Base-by-base conservation (phyloP, 2,113 vertebrate genomes). In the Oncorhynchus kisutch region DNA sequence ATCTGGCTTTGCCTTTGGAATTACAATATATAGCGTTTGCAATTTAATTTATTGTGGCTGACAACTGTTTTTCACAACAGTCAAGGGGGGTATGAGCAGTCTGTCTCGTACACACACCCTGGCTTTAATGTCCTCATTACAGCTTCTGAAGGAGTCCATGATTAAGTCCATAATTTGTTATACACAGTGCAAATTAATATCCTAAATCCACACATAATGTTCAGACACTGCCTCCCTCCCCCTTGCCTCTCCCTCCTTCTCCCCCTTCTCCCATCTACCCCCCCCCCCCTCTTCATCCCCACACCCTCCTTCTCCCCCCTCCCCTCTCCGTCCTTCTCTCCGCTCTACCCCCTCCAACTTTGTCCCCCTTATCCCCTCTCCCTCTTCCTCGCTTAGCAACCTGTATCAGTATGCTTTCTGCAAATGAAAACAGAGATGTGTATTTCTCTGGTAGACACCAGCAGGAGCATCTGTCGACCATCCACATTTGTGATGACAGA, bases 61-160 rank as follows among this genome's bases (percentile, higher is more conserved):
- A 64, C 20, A 24, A 16, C 60, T 24, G 60, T 64, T 64, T 64
- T 8, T 64, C 60, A 64, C 60, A 64, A 64, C n/a, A 22, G 60
- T 24, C 60, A 22, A 5, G 0, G 77, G 78, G 78, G 85, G 80
- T 74, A 62, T 66, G 71, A 73, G 76, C 70, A 74, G 70, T 25
- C 80, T 76, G 78, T 73, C 59, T 80, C 48, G 7, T 75, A 81
- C 79, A 86, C 85, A 88, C 81, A 84, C 78, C 34, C 22, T 51
- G 75, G 76, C 84, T 91, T 91, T 92, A 90, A 89, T 90, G 85
- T 88, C 77, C 89, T 92, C 91, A 93, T 93, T 91, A 91, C 81
- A 78, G 90, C 90, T 88, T 90, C 84, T 81, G 76, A 87, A 77
- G 85, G 88, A 91, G 88, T 84, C 87, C 73, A 74, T 86, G 77